These are phyloP conservation scores for Vanessa atalanta DNA, from an alignment of 1,140 invertebrate genomes.

Conservation along the genomic window DNA sequence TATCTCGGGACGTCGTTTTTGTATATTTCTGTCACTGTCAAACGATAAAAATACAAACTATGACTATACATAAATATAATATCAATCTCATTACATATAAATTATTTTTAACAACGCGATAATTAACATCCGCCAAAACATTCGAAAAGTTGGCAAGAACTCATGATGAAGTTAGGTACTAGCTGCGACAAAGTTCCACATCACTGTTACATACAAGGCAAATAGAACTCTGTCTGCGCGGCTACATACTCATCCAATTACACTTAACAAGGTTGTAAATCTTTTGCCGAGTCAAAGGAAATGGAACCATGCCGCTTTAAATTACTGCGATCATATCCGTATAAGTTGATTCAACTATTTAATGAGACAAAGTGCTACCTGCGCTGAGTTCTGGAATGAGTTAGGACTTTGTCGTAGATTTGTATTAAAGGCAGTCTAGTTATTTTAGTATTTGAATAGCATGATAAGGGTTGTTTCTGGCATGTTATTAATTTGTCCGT, in stretches of 20 bases:
- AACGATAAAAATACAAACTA: neutral
- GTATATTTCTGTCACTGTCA: too few relatives aligned
- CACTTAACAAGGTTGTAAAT: constrained; percentile 44
- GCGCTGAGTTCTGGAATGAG: constrained; percentile 24
- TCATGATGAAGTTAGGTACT: constrained; percentile 13
- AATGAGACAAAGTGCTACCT: constrained; percentile 41
- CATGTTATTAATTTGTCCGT: constrained; percentile 25
- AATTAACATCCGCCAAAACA: constrained; percentile 28
- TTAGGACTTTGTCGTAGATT: constrained; percentile 24
- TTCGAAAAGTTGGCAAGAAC: constrained; percentile 26
- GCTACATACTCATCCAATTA: constrained; percentile 46
- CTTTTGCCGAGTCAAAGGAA: constrained; percentile 40
- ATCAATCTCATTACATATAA: neutral
- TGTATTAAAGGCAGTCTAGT: constrained; percentile 21
- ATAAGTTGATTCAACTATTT: constrained; percentile 37
- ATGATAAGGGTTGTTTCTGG: constrained; percentile 23
- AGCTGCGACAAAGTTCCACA: constrained; percentile 40
- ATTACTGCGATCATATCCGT: constrained; percentile 35
- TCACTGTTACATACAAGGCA: constrained; percentile 32
- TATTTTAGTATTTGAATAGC: constrained; percentile 29
- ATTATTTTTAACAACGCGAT: constrained; percentile 17
- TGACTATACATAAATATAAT: neutral
- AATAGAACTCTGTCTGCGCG: constrained; percentile 40
- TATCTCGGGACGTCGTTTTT: too few relatives aligned
- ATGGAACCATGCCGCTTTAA: constrained; percentile 36